These are phyloP conservation scores for Trypoxylon attenuatum DNA, from an alignment of 2,888 invertebrate species.

Conservation along the genomic window DNA sequence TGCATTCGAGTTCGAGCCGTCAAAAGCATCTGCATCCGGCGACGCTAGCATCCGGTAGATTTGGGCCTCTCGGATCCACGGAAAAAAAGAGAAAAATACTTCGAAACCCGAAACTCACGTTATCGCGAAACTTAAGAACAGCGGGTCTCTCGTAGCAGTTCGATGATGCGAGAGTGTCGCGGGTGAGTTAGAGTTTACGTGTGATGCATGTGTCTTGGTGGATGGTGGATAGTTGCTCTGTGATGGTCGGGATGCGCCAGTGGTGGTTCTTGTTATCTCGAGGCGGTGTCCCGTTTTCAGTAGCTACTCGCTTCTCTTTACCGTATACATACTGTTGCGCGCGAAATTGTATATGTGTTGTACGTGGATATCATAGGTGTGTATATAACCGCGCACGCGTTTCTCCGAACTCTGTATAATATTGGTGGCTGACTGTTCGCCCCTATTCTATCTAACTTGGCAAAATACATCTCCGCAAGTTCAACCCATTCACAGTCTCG, in stretches of 20 bases:
- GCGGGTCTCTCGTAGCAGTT: slow-evolving; percentile 27
- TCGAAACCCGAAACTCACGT: slow-evolving; percentile 37
- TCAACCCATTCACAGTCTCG: too few relatives aligned
- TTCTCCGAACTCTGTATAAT: too few relatives aligned
- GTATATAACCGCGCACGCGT: too few relatives aligned
- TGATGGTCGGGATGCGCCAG: neutral
- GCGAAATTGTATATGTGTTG: too few relatives aligned
- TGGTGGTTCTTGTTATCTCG: neutral
- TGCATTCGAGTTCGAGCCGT: neutral
- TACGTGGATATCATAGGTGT: too few relatives aligned
- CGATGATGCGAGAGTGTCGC: slow-evolving; percentile 27
- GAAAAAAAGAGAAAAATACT: slow-evolving; percentile 32
- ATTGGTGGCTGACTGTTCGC: too few relatives aligned
- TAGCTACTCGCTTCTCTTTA: neutral
- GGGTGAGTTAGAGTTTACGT: neutral
- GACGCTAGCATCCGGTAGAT: neutral
- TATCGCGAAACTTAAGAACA: slow-evolving; percentile 43
- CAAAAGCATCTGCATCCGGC: neutral
- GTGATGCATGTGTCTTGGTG: neutral
- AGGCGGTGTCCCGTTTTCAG: neutral
- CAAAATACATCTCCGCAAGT: too few relatives aligned
- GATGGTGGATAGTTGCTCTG: neutral
- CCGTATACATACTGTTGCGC: too few relatives aligned
- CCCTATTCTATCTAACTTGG: too few relatives aligned
- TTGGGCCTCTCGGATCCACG: slow-evolving; percentile 20